These are phyloP conservation scores for Apostichopus parvimensis DNA, from an alignment of 35 echinoderm and acorn worm species.

Conservation along the genomic window DNA sequence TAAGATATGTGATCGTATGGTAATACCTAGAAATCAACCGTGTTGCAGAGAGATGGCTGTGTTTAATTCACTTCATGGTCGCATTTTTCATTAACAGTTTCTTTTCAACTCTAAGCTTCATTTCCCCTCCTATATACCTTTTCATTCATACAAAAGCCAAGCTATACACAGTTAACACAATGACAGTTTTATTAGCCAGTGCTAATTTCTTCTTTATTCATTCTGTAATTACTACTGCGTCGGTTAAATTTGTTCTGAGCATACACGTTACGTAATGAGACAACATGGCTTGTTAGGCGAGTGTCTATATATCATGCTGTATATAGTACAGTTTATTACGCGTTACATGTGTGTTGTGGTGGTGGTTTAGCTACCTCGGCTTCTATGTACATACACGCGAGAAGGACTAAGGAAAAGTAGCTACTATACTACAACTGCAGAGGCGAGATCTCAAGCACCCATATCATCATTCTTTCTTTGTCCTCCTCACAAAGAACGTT, in stretches of 20 bases:
- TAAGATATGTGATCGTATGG: too few relatives aligned
- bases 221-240: constrained; percentile 29
- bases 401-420: too few relatives aligned
- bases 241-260: constrained; percentile 30
- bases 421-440: too few relatives aligned
- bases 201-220: constrained; percentile 34
- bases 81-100: not conserved
- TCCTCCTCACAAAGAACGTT: too few relatives aligned
- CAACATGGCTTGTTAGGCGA: constrained; percentile 14
- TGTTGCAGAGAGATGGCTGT: too few relatives aligned
- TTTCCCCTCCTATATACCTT: too few relatives aligned
- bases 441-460: too few relatives aligned
- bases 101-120: too few relatives aligned
- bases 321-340: not conserved
- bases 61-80: too few relatives aligned
- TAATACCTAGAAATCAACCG: too few relatives aligned
- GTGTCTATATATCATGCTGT: not conserved
- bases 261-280: constrained; percentile 41
- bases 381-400: not conserved
- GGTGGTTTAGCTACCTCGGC: not conserved
- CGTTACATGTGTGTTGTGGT: not conserved
- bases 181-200: constrained; percentile 43
- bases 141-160: not conserved
- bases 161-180: not conserved
- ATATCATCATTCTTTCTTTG: too few relatives aligned